These are phyloP conservation scores for Entelurus aequoreus DNA, from an alignment of 2,113 vertebrate species.

Conservation along the genomic window DNA sequence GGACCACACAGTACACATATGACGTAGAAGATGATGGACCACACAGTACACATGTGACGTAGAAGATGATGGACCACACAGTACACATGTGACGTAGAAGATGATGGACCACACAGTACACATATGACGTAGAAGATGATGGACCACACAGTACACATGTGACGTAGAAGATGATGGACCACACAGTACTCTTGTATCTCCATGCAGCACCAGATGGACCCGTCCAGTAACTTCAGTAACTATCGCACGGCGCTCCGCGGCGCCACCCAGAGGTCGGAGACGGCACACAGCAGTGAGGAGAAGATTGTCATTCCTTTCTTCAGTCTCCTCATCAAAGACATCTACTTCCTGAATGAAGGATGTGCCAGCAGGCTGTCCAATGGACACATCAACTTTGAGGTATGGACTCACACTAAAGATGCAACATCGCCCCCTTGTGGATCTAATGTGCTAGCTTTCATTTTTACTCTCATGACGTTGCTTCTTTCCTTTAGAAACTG, in stretches of 20 bases:
- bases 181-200: not conserved
- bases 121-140: too few relatives aligned
- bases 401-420: slow-evolving; percentile 47
- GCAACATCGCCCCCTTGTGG: slow-evolving; percentile 37
- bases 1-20: too few relatives aligned
- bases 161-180: not conserved
- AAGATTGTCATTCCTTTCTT: slow-evolving; percentile 99
- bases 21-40: too few relatives aligned
- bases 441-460: too few relatives aligned
- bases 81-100: too few relatives aligned
- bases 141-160: not conserved
- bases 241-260: slow-evolving; percentile 94
- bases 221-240: slow-evolving; percentile 96
- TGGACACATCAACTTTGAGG: slow-evolving; percentile 93
- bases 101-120: too few relatives aligned
- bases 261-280: slow-evolving; percentile 90
- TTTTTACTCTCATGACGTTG: not conserved
- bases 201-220: slow-evolving; percentile 94
- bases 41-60: too few relatives aligned
- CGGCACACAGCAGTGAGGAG: slow-evolving; percentile 89
- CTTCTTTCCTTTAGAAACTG: slow-evolving; percentile 80
- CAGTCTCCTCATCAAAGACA: slow-evolving; percentile 95
- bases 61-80: too few relatives aligned
- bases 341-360: slow-evolving; percentile 95
- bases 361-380: slow-evolving; percentile 86